These are phyloP conservation scores for Enteromius treurensis DNA, from an alignment of 2,797 vertebrate species.

Conservation along the genomic window DNA sequence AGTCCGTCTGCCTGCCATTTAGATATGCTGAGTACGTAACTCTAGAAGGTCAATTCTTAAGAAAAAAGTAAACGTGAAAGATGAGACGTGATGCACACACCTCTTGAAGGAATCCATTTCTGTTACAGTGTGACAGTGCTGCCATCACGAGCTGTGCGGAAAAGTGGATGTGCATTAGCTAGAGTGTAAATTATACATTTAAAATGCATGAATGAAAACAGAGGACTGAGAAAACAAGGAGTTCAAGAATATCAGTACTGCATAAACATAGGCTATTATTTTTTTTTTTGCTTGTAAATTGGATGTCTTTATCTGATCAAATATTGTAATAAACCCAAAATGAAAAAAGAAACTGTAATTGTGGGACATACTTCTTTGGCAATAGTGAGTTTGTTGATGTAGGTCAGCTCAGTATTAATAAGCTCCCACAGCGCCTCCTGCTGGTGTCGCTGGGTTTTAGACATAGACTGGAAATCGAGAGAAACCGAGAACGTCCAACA, in stretches of 20 bases:
- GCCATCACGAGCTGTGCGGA: constrained; percentile 75
- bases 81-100: constrained; percentile 65
- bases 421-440: constrained; percentile 90
- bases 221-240: not conserved
- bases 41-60: not conserved
- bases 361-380: constrained; percentile 78
- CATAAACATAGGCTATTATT: not conserved
- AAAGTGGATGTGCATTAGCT: constrained; percentile 22
- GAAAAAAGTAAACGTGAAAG: not conserved
- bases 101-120: constrained; percentile 73
- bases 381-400: constrained; percentile 82
- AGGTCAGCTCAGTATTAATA: constrained; percentile 82
- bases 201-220: not conserved
- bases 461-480: constrained; percentile 76
- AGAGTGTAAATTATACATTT: not conserved
- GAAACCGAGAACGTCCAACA: not conserved
- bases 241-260: not conserved
- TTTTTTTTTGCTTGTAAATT: not conserved
- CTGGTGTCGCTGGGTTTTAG: constrained; percentile 79
- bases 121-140: constrained; percentile 71
- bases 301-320: not conserved
- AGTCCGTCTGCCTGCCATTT: not conserved
- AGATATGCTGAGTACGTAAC: constrained; percentile 8
- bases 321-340: not conserved
- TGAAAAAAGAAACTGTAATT: not conserved